Evolutionary conservation across 2,113 vertebrate species (phyloP).

Genomic region (Dicerorhinus sumatrensis): DNA sequence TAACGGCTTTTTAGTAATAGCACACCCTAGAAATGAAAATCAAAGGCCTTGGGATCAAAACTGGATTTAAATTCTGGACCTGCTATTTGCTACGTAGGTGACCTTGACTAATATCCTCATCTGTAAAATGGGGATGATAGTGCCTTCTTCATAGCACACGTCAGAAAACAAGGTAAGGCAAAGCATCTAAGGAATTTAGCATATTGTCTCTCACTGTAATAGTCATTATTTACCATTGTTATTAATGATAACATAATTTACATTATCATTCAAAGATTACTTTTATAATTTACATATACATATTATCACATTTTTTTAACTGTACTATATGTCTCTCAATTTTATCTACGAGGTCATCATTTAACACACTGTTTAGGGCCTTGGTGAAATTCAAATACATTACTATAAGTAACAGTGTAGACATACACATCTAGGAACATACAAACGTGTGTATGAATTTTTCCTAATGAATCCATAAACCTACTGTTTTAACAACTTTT

Average conservation of each 20-base stretch:
- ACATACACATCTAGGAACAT: neutral
- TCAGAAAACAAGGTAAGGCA: neutral
- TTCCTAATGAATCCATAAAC: neutral
- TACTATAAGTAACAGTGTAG: neutral
- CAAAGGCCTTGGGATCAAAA: neutral
- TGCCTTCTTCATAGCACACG: neutral
- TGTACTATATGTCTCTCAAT: neutral
- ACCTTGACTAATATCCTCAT: neutral
- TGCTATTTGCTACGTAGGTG: neutral
- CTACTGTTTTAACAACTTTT: neutral
- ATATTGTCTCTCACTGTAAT: neutral
- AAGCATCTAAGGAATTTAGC: neutral
- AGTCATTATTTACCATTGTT: neutral
- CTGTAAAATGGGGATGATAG: neutral
- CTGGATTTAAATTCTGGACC: neutral
- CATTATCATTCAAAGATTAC: neutral
- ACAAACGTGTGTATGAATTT: neutral
- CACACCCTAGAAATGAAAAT: neutral
- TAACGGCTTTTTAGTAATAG: slow-evolving; percentile 15
- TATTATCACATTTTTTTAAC: neutral
- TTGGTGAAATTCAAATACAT: neutral
- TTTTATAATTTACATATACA: neutral
- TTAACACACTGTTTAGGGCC: neutral
- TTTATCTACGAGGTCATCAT: neutral
- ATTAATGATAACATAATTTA: neutral